Evolutionary conservation across 2,113 vertebrate species (phyloP), one percentile per base, ranked within the genome.

Genomic region (Barbus barbus): DNA sequence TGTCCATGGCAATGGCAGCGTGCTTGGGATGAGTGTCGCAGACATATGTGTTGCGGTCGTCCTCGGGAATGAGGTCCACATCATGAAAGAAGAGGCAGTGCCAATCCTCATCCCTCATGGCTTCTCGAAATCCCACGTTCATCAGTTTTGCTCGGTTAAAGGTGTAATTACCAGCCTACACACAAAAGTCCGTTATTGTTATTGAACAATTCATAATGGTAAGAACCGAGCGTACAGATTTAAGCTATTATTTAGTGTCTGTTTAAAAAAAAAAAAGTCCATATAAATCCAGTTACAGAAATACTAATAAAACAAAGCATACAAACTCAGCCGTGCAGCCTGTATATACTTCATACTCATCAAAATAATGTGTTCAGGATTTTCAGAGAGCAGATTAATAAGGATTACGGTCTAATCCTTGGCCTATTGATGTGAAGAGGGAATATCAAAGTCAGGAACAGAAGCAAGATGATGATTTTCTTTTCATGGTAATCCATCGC

Each of bases 71-170:
- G 9, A 96, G 93, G 86, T 96, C 96, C 31, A 97, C 95, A 0
- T 95, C 95, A 0, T 96, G 96, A 89, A 94, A 96, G 91, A 95
- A 96, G 61, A 96, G 89, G 51, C 96, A 96, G 88, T 94, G 92
- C 96, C 95, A 96, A 82, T 95, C 94, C 48, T 95, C 92, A n/a
- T 97, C 95, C 67, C 89, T 92, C 95, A 96, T 95, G 44, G 96
- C 96, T 89, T 96, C 96, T 22, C 93, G 90, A 88, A 96, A 96
- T 28, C 95, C 95, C 1, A 93, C 91, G 1, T 95, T 96, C 93
- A 95, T 92, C 84, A 96, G 92, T 89, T 95, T 95, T 26, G 95
- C 96, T 65, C 92, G 71, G 84, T 95, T 95, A n/a, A 97, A 96
- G 2, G 94, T 93, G 38, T 91, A 92, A 88, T 91, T 94, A 60